Evolutionary conservation across 2,797 vertebrate species (phyloP), one percentile per base, ranked within the genome.

Genomic region (Artibeus lituratus): DNA sequence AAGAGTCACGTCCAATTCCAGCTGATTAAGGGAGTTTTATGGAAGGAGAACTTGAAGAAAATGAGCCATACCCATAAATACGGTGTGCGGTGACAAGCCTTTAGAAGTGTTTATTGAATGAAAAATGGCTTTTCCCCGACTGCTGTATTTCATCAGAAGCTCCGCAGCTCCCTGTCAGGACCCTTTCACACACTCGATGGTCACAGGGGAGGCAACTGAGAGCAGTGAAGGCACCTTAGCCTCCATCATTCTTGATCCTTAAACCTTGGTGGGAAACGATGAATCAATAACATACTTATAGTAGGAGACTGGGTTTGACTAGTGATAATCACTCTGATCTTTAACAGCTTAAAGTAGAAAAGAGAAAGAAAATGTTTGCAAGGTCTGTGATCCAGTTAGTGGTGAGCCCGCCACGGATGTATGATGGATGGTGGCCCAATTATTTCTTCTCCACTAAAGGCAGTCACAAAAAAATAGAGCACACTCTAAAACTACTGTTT

Each of bases 41-140:
- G 70, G 83, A 95, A 77, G 29, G 49, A 96, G 95, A 98, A 93
- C 24, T 53, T 88, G 47, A 92, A 70, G 87, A 96, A 97, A 97
- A 97, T 67, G 87, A 98, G 42, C 26, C 91, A 10, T 93, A n/a
- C 39, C 95, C 93, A 96, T 95, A 98, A 98, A 98, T 94, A 96
- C 0, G 39, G 29, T 44, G 32, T 92, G 44, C 29, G 72, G 47
- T 24, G 82, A 96, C 91, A 94, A 83, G 42, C 5, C 29, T 97
- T 97, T 76, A 94, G 87, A 92, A 95, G 51, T 93, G 12, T 89
- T 97, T 94, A 92, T 95, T 97, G 97, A 97, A 93, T 97, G 96
- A 97, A 98, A 97, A 80, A 97, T 57, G 77, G 9, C 57, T 92
- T 96, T 88, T 82, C 90, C 86, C 14, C 80, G n/a, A 94, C n/a